Evolutionary conservation across 2,797 vertebrate species (phyloP).

Genomic region (Steatocranus sp.): DNA sequence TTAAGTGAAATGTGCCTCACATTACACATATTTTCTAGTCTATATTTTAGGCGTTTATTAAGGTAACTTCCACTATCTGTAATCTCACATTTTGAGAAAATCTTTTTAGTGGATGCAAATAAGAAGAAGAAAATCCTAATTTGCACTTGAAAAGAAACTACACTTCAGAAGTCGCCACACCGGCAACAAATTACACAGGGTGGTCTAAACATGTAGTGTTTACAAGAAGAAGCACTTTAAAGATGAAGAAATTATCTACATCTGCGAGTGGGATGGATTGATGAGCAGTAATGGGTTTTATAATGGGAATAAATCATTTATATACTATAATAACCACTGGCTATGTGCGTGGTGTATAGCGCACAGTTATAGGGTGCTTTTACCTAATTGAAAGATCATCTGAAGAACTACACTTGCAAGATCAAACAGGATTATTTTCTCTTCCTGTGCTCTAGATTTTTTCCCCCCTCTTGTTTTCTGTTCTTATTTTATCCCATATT

Average conservation of each 20-base stretch:
- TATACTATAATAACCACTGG: background rate
- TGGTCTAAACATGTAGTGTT: slow-evolving; percentile 14
- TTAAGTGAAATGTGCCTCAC: background rate
- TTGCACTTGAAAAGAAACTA: slow-evolving; percentile 46
- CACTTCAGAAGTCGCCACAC: slow-evolving; percentile 13
- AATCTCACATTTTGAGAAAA: background rate
- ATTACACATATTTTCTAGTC: background rate
- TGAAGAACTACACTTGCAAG: background rate
- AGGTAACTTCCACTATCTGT: background rate
- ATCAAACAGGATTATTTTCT: slow-evolving; percentile 37
- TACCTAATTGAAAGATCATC: slow-evolving; percentile 5
- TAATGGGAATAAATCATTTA: slow-evolving; percentile 9
- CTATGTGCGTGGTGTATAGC: background rate
- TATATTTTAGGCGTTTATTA: background rate
- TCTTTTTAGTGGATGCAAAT: background rate
- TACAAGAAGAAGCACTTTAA: slow-evolving; percentile 3
- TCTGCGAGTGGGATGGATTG: background rate
- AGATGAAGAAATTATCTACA: slow-evolving; percentile 20
- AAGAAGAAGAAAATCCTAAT: slow-evolving; percentile 1
- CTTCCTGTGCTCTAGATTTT: background rate
- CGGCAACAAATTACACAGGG: background rate
- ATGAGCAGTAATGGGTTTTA: slow-evolving; percentile 29
- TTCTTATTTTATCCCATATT: slow-evolving; percentile 8
- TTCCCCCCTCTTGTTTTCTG: slow-evolving; percentile 25
- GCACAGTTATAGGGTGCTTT: background rate